Conservation (phyloP, 2,113 vertebrate species). For the Columba livia region DNA sequence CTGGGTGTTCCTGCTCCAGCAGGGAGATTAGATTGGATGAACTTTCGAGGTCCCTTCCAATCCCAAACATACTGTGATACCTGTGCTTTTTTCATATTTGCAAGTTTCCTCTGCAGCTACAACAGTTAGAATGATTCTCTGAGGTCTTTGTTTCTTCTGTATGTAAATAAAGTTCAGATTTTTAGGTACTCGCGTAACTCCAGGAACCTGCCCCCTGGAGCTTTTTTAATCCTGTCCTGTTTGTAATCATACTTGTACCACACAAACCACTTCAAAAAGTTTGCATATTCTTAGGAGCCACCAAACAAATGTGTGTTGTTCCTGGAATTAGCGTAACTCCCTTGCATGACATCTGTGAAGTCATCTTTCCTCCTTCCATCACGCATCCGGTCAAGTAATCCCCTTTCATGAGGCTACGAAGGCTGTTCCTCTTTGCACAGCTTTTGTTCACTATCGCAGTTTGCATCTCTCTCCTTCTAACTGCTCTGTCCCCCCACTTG, state of each 20-base stretch:
- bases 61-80: no score
- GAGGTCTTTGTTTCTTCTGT: not conserved
- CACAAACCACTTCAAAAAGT: not conserved
- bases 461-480: not conserved
- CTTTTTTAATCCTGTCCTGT: not conserved
- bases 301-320: not conserved
- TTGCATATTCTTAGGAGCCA: not conserved
- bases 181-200: not conserved
- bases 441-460: not conserved
- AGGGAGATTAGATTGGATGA: no score
- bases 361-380: not conserved
- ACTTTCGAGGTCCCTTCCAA: no score
- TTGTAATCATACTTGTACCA: constrained; percentile 9
- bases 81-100: not conserved
- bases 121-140: not conserved
- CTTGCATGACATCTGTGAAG: not conserved
- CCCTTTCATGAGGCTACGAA: not conserved
- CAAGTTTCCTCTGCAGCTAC: not conserved
- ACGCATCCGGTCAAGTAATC: not conserved
- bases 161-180: not conserved
- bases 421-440: not conserved
- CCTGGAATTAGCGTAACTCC: not conserved
- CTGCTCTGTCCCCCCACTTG: not conserved
- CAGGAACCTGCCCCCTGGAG: not conserved
- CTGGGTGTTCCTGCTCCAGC: no score